A percentile compares a stretch with the other conserved stretches of the same genome.
These are phyloP conservation scores for Phyllostomus hastatus DNA, from an alignment of 2,113 vertebrate species.

Conservation along the genomic window DNA sequence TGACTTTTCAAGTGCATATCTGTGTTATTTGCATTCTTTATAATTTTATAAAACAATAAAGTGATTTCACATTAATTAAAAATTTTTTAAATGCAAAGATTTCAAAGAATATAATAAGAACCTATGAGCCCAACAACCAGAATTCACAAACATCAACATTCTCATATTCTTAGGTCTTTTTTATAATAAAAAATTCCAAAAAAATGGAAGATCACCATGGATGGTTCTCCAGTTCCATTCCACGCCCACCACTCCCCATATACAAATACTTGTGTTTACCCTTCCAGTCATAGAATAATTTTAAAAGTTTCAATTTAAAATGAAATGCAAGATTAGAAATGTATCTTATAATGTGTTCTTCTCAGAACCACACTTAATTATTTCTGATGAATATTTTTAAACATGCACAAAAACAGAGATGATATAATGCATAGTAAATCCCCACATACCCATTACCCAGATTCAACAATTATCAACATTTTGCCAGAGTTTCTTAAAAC, in stretches of 20 bases:
- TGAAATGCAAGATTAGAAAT: constrained; percentile 14
- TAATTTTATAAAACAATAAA: constrained; percentile 19
- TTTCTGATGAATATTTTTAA: constrained; percentile 36
- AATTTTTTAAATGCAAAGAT: not conserved
- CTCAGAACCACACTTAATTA: not conserved
- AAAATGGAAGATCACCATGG: not conserved
- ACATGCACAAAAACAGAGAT: not conserved
- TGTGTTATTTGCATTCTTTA: not conserved
- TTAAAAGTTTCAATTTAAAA: constrained; percentile 4
- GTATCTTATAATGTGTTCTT: not conserved
- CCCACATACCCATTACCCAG: not conserved
- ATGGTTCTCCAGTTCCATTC: not conserved
- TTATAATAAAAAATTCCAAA: not conserved
- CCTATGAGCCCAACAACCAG: not conserved
- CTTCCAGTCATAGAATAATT: not conserved
- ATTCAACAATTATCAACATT: constrained; percentile 3
- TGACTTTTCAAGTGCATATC: not conserved
- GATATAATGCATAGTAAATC: not conserved
- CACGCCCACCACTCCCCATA: not conserved
- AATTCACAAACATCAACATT: not conserved
- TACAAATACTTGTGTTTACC: not conserved
- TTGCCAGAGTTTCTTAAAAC: not conserved
- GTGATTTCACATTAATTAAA: not conserved
- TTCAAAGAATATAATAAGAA: not conserved
- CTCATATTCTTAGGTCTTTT: not conserved